A percentile compares a stretch with the other conserved stretches of the same genome.
These are phyloP conservation scores for Ametastegia equiseti DNA, from an alignment of 2,888 invertebrate genomes.

Conservation along the genomic window DNA sequence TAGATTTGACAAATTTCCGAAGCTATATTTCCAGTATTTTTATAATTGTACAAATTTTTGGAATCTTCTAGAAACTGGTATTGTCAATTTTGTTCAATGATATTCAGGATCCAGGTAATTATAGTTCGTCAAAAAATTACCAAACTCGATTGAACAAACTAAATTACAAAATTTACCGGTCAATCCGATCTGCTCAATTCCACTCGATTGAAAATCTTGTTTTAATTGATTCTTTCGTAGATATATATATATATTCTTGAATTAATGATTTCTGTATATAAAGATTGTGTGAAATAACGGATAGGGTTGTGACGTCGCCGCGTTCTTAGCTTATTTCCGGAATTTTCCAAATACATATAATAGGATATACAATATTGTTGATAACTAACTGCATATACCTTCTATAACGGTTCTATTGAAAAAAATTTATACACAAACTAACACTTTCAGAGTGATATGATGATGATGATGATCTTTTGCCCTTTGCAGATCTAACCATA, in stretches of 20 bases:
- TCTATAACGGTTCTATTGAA: neutral
- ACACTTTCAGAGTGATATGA: too few relatives aligned
- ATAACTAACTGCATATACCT: neutral
- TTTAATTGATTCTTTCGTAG: neutral
- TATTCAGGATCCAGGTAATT: too few relatives aligned
- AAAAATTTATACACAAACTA: too few relatives aligned
- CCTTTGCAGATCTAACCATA: slow-evolving; percentile 7
- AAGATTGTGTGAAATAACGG: neutral
- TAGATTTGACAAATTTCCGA: too few relatives aligned
- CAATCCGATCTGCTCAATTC: too few relatives aligned
- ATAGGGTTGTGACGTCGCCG: slow-evolving; percentile 33
- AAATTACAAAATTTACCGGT: too few relatives aligned
- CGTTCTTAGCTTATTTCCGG: slow-evolving; percentile 9
- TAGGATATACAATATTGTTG: neutral
- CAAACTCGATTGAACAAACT: too few relatives aligned
- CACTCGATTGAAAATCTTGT: neutral
- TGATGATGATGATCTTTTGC: neutral
- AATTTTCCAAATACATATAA: neutral
- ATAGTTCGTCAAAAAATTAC: too few relatives aligned
- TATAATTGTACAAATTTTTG: too few relatives aligned
- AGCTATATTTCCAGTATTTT: too few relatives aligned
- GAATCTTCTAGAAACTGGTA: too few relatives aligned
- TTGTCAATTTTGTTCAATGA: too few relatives aligned
- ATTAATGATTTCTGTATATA: neutral
- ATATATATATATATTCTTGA: neutral